Evolutionary conservation across 1,140 invertebrate species (phyloP).

Genomic region (Ceratina calcarata): DNA sequence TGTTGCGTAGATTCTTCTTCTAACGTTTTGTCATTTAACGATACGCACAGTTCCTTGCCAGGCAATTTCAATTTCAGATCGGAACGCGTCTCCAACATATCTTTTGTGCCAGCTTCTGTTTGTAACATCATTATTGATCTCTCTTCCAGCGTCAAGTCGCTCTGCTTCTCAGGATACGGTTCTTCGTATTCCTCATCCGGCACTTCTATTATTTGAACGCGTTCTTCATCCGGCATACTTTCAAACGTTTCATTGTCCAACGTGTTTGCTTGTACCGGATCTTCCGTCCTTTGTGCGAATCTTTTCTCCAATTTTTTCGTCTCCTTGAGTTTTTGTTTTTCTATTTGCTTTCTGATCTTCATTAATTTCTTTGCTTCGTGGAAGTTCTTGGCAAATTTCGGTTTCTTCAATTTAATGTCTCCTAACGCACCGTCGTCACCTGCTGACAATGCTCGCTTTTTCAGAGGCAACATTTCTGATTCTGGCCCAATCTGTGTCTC

Average conservation of each 20-base stretch:
- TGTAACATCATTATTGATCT: constrained; percentile 71
- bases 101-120: constrained; percentile 50
- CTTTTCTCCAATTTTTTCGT: constrained; percentile 71
- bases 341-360: constrained; percentile 84
- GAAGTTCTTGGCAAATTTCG: constrained; percentile 83
- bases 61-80: constrained; percentile 50
- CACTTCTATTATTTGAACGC: constrained; percentile 78
- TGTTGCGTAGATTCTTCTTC: neutral
- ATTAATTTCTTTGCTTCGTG: constrained; percentile 83
- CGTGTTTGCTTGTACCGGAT: constrained; percentile 10
- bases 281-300: constrained; percentile 26
- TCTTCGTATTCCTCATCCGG: constrained; percentile 76
- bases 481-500: constrained; percentile 37
- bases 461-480: constrained; percentile 67
- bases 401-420: constrained; percentile 78
- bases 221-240: constrained; percentile 74
- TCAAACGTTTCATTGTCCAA: constrained; percentile 43
- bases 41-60: constrained; percentile 52
- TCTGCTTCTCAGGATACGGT: constrained; percentile 69
- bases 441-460: constrained; percentile 70
- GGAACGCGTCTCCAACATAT: constrained; percentile 40
- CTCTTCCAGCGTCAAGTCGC: constrained; percentile 70
- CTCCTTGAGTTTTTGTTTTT: constrained; percentile 81
- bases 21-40: constrained; percentile 49
- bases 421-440: constrained; percentile 40